Base-by-base conservation (phyloP, 2,888 invertebrate species). In the Lomographa bimaculata region DNA sequence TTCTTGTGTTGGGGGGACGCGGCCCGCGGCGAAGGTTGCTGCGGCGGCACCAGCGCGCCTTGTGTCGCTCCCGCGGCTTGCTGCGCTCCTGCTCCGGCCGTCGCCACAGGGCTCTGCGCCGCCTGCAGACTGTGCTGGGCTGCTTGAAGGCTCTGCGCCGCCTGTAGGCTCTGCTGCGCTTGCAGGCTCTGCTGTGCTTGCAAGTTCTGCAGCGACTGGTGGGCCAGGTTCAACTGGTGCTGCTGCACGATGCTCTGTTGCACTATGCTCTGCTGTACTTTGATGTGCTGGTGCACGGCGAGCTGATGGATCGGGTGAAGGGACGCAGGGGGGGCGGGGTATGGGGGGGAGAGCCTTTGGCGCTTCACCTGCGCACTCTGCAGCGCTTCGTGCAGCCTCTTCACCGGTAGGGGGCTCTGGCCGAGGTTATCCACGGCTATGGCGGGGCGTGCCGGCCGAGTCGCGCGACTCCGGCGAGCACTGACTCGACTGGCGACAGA, bases 341-440 rank as follows among this genome's bases (percentile, higher is more conserved):
- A 91, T 70, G 89, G 86, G 57, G 89, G 90, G 76, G 89, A 86
- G 80, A 91, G 90, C 80, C 90, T 90, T 90, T 91, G 91, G 69
- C 91, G 90, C 89, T 91, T 90, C 81, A 89, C 90, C 81, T 89
- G 89, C 70, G 89, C 89, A 82, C 87, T 83, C 82, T 87, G 90
- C 74, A 90, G 89, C 84, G 90, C 90, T 83, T 89, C 90, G 87
- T 90, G 90, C 90, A 89, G 90, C 90, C 89, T 84, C 87, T 89
- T 89, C 83, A 87, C 89, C 81, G 87, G 89, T 62, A 86, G 83
- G 73, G 85, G 86, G 79, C 85, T 86, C 75, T 85, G 85, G 83
- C 87, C 87, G 86, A 85, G 84, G 83, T 87, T 87, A 83, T 89
- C 89, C 89, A 89, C 89, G 89, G 86, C 87, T 83, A 74, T 80